Evolutionary conservation across 2,113 vertebrate genomes (phyloP).

Genomic region (Syngnathoides biaculeatus): DNA sequence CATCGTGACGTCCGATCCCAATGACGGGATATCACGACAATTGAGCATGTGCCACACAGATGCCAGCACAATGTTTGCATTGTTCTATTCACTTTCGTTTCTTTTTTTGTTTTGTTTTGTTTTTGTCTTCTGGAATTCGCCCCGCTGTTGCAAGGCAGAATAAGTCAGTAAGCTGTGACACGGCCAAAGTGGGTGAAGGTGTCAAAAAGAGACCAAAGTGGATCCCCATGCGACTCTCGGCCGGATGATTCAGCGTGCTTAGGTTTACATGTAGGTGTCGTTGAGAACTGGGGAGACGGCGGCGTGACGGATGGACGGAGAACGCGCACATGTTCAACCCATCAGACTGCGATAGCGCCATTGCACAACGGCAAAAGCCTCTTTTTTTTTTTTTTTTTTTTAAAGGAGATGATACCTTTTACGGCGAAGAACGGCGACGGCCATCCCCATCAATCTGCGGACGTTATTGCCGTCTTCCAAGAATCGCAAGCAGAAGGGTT

Average conservation of each 20-base stretch:
- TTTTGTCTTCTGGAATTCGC: background rate
- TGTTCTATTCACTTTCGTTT: background rate
- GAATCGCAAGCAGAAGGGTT: conserved; percentile 22
- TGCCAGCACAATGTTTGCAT: background rate
- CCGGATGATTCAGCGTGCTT: conserved; percentile 1
- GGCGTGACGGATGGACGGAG: conserved; percentile 35
- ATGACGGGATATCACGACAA: background rate
- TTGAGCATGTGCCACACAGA: background rate
- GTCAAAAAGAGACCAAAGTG: conserved; percentile 1
- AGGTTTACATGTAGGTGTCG: conserved; percentile 27
- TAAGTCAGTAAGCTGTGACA: background rate
- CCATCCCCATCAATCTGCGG: conserved; percentile 45
- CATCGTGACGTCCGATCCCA: background rate
- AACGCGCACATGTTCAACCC: conserved; percentile 50
- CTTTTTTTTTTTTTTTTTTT: conserved; percentile 38
- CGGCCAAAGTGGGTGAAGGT: background rate
- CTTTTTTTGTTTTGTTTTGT: background rate
- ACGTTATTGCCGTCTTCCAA: conserved; percentile 30
- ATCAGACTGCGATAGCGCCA: conserved; percentile 41
- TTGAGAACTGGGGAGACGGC: conserved; percentile 23
- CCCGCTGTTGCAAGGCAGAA: background rate
- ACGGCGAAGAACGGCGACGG: conserved; percentile 16
- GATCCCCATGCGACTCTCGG: background rate
- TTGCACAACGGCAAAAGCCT: conserved; percentile 25
- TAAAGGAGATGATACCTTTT: conserved; percentile 25